phyloP scores from a whole-genome alignment of 1,140 invertebrate species.

The Papilio machaon region DNA sequence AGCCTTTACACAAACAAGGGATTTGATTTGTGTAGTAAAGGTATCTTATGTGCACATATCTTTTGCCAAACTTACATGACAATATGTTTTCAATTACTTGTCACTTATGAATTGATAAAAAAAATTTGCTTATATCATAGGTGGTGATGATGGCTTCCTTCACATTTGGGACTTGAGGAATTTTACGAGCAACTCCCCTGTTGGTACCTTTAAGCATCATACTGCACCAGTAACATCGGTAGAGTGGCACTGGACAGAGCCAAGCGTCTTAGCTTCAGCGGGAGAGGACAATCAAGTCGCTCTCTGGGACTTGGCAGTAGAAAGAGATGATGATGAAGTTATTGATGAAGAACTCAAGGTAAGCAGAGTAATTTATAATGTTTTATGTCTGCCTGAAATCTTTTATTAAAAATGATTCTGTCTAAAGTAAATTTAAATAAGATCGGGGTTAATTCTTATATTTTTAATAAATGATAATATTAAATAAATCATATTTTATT shows the following conservation, averaged over 20 bases:
- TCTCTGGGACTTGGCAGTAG: conserved; percentile 97
- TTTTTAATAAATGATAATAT: too few relatives aligned
- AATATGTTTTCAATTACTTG: neutral
- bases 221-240: conserved; percentile 95
- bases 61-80: too few relatives aligned
- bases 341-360: conserved; percentile 84
- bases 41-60: too few relatives aligned
- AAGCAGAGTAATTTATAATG: conserved; percentile 40
- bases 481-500: conserved; percentile 36
- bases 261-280: conserved; percentile 95
- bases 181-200: conserved; percentile 90
- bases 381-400: neutral
- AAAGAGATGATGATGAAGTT: conserved; percentile 87
- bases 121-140: conserved; percentile 75
- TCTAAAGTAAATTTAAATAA: too few relatives aligned
- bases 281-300: conserved; percentile 98
- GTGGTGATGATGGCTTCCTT: conserved; percentile 97
- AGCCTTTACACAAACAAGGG: too few relatives aligned
- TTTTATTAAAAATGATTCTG: neutral
- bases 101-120: conserved; percentile 42
- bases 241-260: conserved; percentile 97
- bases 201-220: conserved; percentile 97
- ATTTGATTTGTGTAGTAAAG: too few relatives aligned
- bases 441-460: too few relatives aligned
- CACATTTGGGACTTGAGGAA: conserved; percentile 98